phyloP scores from a whole-genome alignment of 2,797 vertebrate species.

The Acrossocheilus fasciatus region DNA sequence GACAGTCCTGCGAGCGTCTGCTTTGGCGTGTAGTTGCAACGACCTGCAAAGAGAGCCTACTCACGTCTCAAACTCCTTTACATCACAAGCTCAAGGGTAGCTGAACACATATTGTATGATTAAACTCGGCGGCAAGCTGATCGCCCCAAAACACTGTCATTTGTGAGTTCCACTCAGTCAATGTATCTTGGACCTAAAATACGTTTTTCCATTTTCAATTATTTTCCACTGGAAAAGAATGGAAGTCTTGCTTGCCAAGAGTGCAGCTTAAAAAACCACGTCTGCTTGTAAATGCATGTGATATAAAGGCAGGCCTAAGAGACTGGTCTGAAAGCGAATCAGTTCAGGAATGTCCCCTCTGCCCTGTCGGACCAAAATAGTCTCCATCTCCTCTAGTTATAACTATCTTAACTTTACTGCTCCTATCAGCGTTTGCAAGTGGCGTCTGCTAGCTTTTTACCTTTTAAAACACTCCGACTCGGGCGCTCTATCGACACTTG shows the following conservation, averaged over 20 bases:
- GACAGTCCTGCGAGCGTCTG: not conserved
- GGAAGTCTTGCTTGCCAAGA: slow-evolving; percentile 44
- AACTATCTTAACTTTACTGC: slow-evolving; percentile 25
- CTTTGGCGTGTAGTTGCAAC: not conserved
- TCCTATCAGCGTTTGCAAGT: slow-evolving; percentile 48
- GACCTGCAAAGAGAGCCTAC: not conserved
- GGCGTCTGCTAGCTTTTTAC: not conserved
- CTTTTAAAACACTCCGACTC: slow-evolving; percentile 10
- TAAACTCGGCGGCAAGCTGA: not conserved
- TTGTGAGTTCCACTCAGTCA: slow-evolving; percentile 60
- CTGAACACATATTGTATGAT: not conserved
- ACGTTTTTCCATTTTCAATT: slow-evolving; percentile 61
- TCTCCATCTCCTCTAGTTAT: slow-evolving; percentile 32
- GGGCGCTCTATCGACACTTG: slow-evolving; percentile 18
- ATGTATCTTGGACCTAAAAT: slow-evolving; percentile 60
- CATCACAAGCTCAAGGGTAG: not conserved
- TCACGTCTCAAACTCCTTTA: not conserved
- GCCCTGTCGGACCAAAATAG: slow-evolving; percentile 44
- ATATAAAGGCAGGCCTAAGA: slow-evolving; percentile 53
- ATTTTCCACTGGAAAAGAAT: slow-evolving; percentile 58
- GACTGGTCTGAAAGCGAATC: slow-evolving; percentile 50
- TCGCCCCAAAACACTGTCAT: slow-evolving; percentile 37
- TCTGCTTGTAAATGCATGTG: slow-evolving; percentile 47
- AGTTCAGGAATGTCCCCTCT: slow-evolving; percentile 55
- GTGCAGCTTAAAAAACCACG: slow-evolving; percentile 54